Evolutionary conservation across 1,140 invertebrate species (phyloP).

Genomic region (Tachypleus tridentatus): DNA sequence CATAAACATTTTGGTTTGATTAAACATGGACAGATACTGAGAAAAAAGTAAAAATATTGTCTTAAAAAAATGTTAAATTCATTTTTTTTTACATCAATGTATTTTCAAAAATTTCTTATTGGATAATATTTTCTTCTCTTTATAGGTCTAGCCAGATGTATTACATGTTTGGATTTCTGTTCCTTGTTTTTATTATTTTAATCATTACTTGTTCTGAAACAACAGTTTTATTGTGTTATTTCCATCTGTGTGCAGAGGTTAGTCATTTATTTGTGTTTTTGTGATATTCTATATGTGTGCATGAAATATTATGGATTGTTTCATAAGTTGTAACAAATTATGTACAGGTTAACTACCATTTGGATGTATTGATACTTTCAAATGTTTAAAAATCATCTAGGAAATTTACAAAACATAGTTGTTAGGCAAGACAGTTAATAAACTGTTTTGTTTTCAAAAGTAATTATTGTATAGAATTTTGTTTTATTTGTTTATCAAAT

Average conservation of each 20-base stretch:
- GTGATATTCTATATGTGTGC: too few relatives aligned
- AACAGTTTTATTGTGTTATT: constrained; percentile 94
- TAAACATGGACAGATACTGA: too few relatives aligned
- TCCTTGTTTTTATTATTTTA: constrained; percentile 93
- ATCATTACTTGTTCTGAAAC: constrained; percentile 98
- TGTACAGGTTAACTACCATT: too few relatives aligned
- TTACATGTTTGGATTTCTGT: constrained; percentile 99
- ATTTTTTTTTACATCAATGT: constrained; percentile 3
- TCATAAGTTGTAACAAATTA: too few relatives aligned
- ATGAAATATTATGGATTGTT: too few relatives aligned
- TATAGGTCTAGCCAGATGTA: constrained; percentile 85
- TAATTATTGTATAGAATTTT: too few relatives aligned
- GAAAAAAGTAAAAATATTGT: not conserved
- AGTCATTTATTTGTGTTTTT: constrained; percentile 29
- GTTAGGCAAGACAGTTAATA: not conserved
- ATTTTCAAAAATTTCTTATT: constrained; percentile 1
- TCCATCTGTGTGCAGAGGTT: constrained; percentile 97
- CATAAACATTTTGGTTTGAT: too few relatives aligned
- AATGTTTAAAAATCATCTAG: too few relatives aligned
- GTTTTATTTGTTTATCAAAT: too few relatives aligned
- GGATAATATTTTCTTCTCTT: constrained; percentile 19
- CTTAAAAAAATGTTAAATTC: not conserved
- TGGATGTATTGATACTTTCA: too few relatives aligned
- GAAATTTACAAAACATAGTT: not conserved
- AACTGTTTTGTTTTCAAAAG: too few relatives aligned